Percentiles rank a stretch among this genome's conserved stretches.
These are phyloP conservation scores for Melanotaenia duboulayi DNA, from an alignment of 2,113 vertebrate genomes.

Conservation along the genomic window DNA sequence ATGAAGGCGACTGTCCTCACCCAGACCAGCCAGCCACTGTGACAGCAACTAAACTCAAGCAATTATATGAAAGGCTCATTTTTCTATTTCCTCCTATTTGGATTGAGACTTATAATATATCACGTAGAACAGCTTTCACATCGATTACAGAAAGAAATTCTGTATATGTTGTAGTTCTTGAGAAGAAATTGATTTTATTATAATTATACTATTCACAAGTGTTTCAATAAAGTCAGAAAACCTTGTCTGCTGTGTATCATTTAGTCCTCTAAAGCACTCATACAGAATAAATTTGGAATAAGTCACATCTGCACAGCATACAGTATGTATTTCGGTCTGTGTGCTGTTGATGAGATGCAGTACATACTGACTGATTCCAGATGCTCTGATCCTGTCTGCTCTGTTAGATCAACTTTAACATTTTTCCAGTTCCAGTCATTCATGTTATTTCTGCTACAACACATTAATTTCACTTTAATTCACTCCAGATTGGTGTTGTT, in stretches of 20 bases:
- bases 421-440: slow-evolving; percentile 7
- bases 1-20: neutral
- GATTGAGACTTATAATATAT: slow-evolving; percentile 1
- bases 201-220: neutral
- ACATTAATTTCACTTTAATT: neutral
- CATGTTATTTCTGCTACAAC: neutral
- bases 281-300: too few species aligned
- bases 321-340: neutral
- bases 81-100: neutral
- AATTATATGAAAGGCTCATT: neutral
- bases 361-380: slow-evolving; percentile 8
- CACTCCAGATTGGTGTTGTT: neutral
- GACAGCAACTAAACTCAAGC: neutral
- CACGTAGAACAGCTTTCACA: slow-evolving; percentile 13
- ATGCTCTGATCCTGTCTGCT: slow-evolving; percentile 21
- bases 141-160: slow-evolving; percentile 10
- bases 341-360: neutral
- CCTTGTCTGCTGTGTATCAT: neutral
- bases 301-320: slow-evolving; percentile 1
- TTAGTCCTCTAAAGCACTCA: too few species aligned
- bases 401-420: neutral
- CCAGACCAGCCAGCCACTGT: neutral
- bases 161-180: slow-evolving; percentile 20
- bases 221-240: slow-evolving; percentile 34
- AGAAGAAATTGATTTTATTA: slow-evolving; percentile 8